Base-by-base conservation (phyloP, 2,888 invertebrate species). In the Mythimna pallens region DNA sequence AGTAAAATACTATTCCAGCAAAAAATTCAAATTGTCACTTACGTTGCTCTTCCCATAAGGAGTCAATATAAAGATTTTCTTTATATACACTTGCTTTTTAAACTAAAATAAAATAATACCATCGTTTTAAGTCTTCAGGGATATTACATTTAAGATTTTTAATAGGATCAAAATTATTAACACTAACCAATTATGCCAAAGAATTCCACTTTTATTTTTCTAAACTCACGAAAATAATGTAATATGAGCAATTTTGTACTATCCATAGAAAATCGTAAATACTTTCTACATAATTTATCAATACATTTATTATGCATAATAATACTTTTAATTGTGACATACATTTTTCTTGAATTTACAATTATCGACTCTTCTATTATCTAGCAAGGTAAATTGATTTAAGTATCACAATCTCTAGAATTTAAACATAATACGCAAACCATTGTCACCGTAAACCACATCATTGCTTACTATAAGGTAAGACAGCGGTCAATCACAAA, bases 161-260 rank as follows among this genome's bases (percentile, higher is more conserved):
- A 47, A 47, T 7, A 47, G 47, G n/a, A 43, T 22, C 22, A 4
- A 25, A 14, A 54, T 34, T 4, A n/a, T 1, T 22, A 9, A 36
- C 30, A 3, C 30, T 3, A 30, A 30, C 30, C 30, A 30, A 30
- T 30, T 30, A 12, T 17, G 22, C 3, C 20, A n/a, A 40, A 25
- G 14, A 25, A 54, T 12, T 63, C 4, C 17, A n/a, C 36, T 10
- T 1, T 0, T 22, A 2, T 52, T 17, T 52, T 30, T 5, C 6
- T 8, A 43, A 22, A 66, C 12, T 8, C 8, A n/a, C n/a, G 7
- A 0, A 22, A 7, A 57, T 34, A 22, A 50, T 50, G 22, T 7
- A 17, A 52, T 30, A 12, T 8, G 3, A 34, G 10, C 7, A 67
- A 36, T 57, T 47, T 70, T 70, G 47, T 70, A 70, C 68, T 36